Evolutionary conservation across 2,888 invertebrate species (phyloP).

Genomic region (Pseudococcus longispinus): DNA sequence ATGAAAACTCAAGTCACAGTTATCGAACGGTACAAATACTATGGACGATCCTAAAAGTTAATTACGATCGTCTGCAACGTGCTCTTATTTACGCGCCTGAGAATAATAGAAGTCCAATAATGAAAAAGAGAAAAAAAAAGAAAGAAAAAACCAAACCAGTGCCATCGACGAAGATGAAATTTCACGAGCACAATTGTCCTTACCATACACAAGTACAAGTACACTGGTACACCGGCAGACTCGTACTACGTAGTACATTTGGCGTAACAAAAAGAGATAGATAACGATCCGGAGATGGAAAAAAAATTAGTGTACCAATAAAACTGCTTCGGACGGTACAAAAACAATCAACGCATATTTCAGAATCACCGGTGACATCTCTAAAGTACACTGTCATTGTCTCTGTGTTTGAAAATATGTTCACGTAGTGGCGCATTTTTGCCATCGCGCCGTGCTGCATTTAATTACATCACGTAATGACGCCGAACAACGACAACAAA

Average conservation of each 20-base stretch:
- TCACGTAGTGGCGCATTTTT: constrained; percentile 31
- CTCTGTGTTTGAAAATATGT: constrained; percentile 21
- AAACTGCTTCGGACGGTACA: constrained; percentile 23
- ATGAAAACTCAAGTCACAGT: background rate
- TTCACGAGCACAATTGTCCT: background rate
- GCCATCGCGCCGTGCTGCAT: background rate
- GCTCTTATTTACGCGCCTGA: constrained; percentile 28
- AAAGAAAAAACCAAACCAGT: background rate
- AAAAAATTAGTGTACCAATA: constrained; percentile 39
- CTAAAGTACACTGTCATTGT: constrained; percentile 39
- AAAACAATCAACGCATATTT: constrained; percentile 44
- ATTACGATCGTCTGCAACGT: constrained; percentile 43
- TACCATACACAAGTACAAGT: background rate
- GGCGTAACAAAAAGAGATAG: background rate
- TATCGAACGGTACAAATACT: constrained; percentile 30
- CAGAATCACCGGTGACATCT: constrained; percentile 36
- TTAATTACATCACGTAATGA: constrained; percentile 40
- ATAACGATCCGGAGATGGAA: background rate
- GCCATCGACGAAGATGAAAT: background rate
- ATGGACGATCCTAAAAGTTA: constrained; percentile 1
- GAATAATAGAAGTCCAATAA: constrained; percentile 42
- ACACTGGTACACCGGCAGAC: background rate
- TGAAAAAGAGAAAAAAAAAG: background rate
- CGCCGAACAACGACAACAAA: constrained; percentile 24
- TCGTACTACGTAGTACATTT: background rate